Conservation (phyloP, 2,888 invertebrate species). For the Caradrina kadenii region DNA sequence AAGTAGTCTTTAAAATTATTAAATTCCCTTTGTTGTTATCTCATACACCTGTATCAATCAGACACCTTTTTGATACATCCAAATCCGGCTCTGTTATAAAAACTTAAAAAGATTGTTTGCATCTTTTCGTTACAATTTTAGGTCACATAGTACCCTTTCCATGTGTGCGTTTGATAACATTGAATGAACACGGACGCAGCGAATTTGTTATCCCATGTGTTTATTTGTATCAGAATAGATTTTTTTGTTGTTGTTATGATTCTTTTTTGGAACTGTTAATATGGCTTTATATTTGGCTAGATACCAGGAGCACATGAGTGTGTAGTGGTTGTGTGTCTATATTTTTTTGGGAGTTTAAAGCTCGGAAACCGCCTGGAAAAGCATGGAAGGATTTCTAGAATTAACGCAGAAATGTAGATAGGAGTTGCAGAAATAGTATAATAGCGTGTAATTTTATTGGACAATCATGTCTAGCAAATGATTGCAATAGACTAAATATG, state of each 20-base stretch:
- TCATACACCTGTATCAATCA: conserved; percentile 36
- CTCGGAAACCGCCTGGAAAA: neutral
- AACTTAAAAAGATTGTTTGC: conserved; percentile 89
- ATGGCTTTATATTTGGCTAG: neutral
- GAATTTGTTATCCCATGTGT: conserved; percentile 43
- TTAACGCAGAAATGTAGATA: neutral
- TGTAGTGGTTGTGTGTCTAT: neutral
- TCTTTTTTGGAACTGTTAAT: conserved; percentile 30
- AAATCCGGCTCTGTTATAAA: conserved; percentile 81
- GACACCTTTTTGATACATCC: neutral
- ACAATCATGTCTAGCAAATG: neutral
- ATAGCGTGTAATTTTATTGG: too few relatives aligned
- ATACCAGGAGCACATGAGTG: conserved; percentile 19
- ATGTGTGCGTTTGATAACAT: conserved; percentile 69
- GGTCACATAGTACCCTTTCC: conserved; percentile 77
- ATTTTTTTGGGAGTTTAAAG: neutral
- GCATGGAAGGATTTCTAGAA: too few relatives aligned
- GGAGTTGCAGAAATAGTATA: neutral
- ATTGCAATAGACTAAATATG: neutral
- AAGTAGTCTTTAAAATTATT: too few relatives aligned
- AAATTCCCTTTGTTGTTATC: conserved; percentile 4
- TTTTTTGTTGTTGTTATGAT: conserved; percentile 56
- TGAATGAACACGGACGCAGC: conserved; percentile 48
- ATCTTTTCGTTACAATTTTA: conserved; percentile 88
- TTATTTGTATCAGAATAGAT: conserved; percentile 46